Percentiles rank a stretch among this genome's conserved stretches.
Conservation (phyloP, 2,113 vertebrate species). For the Pseudonaja textilis region DNA sequence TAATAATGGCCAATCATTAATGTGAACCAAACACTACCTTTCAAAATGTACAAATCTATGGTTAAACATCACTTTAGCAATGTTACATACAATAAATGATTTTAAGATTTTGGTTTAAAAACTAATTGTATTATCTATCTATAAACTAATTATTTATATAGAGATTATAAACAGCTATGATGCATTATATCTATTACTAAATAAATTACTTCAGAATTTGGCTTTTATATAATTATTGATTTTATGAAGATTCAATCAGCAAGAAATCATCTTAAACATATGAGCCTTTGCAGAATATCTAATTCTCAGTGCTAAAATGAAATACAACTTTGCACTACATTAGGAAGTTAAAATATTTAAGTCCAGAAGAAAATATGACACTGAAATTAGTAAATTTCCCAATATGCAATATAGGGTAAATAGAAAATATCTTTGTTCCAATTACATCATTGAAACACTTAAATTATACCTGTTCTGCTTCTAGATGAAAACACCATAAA, state of each 20-base stretch:
- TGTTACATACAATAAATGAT: neutral
- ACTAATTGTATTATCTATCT: neutral
- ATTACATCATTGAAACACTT: constrained; percentile 20
- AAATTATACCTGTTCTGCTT: constrained; percentile 86
- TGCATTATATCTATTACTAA: neutral
- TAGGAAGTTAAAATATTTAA: neutral
- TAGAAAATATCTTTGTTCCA: constrained; percentile 20
- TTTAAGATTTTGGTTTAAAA: neutral
- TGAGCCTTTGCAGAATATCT: neutral
- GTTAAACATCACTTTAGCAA: neutral
- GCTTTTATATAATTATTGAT: neutral
- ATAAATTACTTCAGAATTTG: neutral
- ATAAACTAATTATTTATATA: neutral
- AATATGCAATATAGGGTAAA: neutral
- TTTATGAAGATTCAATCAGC: neutral
- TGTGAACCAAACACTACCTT: neutral
- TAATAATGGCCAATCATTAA: neutral
- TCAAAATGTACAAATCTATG: neutral
- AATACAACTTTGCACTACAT: neutral
- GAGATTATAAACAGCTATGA: neutral
- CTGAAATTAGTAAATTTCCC: neutral
- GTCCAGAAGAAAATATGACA: neutral
- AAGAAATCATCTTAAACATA: neutral
- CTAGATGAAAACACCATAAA: constrained; percentile 93
- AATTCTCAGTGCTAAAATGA: neutral